Percentiles rank a stretch among this genome's conserved stretches.
Conservation (phyloP, 2,797 vertebrate species). For the Tinamus major region DNA sequence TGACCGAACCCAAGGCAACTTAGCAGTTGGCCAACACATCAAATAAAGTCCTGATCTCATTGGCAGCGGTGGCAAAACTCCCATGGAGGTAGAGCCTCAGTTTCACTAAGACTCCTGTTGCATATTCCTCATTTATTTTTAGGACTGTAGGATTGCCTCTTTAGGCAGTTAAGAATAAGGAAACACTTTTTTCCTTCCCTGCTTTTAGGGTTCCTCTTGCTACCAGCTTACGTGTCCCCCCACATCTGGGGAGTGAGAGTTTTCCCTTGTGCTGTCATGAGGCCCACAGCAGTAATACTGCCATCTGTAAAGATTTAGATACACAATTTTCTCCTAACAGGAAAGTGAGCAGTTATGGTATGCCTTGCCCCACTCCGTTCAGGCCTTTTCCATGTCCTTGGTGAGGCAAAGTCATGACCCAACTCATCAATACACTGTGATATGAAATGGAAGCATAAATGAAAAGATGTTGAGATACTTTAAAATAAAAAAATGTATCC, state of each 20-base stretch:
- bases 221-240: fast-evolving
- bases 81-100: not conserved
- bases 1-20: not conserved
- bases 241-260: no score
- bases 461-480: not conserved
- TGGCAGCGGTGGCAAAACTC: not conserved
- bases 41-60: not conserved
- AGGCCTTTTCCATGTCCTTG: fast-evolving
- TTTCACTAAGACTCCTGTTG: not conserved
- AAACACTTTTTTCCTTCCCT: not conserved
- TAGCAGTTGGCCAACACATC: not conserved
- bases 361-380: not conserved
- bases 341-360: not conserved
- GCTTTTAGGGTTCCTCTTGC: not conserved
- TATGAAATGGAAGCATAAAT: not conserved
- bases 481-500: not conserved
- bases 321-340: not conserved
- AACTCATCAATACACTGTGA: not conserved
- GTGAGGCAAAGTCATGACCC: not conserved
- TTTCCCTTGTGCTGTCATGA: not conserved
- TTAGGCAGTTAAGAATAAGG: not conserved
- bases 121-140: not conserved
- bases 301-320: not conserved
- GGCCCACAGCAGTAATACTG: not conserved
- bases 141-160: not conserved